These are phyloP conservation scores for Matsumurasca onukii DNA, from an alignment of 1,140 invertebrate genomes.

Conservation along the genomic window DNA sequence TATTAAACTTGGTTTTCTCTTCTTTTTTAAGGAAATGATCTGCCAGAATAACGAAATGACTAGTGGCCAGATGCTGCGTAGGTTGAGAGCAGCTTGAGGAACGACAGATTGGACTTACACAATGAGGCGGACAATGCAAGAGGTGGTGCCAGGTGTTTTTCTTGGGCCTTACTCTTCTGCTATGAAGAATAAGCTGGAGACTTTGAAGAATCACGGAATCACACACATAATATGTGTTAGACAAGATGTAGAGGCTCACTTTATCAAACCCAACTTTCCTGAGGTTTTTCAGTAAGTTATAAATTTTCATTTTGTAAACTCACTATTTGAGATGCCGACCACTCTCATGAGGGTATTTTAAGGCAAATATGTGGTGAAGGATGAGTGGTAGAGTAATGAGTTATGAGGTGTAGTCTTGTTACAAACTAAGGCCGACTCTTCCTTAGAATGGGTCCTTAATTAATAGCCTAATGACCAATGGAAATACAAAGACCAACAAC, in stretches of 20 bases:
- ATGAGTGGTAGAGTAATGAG: too few relatives aligned
- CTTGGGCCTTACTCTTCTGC: slow-evolving; percentile 66
- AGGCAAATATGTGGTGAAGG: too few relatives aligned
- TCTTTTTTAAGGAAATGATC: slow-evolving; percentile 3
- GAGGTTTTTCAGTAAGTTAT: slow-evolving; percentile 44
- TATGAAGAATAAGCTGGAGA: slow-evolving; percentile 53
- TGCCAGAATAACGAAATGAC: not conserved
- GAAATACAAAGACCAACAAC: too few relatives aligned
- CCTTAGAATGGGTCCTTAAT: too few relatives aligned
- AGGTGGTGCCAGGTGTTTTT: slow-evolving; percentile 67
- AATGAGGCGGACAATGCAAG: slow-evolving; percentile 69
- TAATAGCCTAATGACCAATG: too few relatives aligned
- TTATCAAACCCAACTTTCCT: slow-evolving; percentile 67
- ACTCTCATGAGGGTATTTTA: too few relatives aligned
- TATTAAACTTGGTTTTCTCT: too few relatives aligned
- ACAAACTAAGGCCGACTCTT: too few relatives aligned
- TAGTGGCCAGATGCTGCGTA: not conserved
- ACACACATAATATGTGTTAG: slow-evolving; percentile 72
- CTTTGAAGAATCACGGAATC: slow-evolving; percentile 57
- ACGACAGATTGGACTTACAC: slow-evolving; percentile 58
- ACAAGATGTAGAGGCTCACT: slow-evolving; percentile 62
- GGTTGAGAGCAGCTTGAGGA: not conserved
- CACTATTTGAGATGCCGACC: too few relatives aligned
- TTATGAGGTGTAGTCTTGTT: too few relatives aligned
- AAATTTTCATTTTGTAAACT: slow-evolving; percentile 15